These are phyloP conservation scores for Astyanax mexicanus DNA, from an alignment of 2,797 vertebrate species.

Conservation along the genomic window DNA sequence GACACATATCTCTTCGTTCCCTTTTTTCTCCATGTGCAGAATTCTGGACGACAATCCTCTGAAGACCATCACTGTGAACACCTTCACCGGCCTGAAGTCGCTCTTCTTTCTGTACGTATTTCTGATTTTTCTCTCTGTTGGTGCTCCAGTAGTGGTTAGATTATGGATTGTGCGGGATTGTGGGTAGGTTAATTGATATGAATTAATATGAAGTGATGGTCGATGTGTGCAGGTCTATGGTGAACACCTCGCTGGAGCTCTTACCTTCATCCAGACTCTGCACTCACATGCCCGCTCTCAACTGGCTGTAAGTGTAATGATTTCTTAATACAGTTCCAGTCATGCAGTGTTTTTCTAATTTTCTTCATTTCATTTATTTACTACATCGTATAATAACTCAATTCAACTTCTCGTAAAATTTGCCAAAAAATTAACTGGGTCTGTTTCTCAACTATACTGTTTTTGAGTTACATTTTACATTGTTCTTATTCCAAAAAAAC, in stretches of 20 bases:
- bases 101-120: conserved; percentile 71
- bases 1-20: no score
- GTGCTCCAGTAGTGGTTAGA: no score
- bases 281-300: conserved; percentile 68
- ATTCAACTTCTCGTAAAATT: no score
- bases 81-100: conserved; percentile 68
- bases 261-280: conserved; percentile 69
- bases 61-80: conserved; percentile 66
- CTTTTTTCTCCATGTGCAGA: conserved; percentile 48
- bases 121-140: neutral
- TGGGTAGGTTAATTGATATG: neutral
- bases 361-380: no score
- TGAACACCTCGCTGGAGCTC: conserved; percentile 69
- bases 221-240: conserved; percentile 73
- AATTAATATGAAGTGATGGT: neutral
- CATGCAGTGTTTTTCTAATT: no score
- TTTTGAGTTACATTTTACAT: no score
- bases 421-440: no score
- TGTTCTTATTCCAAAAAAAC: no score
- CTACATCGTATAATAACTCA: no score
- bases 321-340: no score
- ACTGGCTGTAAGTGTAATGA: conserved; percentile 69
- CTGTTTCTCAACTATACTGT: no score
- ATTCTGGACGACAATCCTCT: conserved; percentile 76
- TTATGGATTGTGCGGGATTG: no score